Base-by-base conservation (phyloP, 2,888 invertebrate species). In the Napeogenes sylphis region DNA sequence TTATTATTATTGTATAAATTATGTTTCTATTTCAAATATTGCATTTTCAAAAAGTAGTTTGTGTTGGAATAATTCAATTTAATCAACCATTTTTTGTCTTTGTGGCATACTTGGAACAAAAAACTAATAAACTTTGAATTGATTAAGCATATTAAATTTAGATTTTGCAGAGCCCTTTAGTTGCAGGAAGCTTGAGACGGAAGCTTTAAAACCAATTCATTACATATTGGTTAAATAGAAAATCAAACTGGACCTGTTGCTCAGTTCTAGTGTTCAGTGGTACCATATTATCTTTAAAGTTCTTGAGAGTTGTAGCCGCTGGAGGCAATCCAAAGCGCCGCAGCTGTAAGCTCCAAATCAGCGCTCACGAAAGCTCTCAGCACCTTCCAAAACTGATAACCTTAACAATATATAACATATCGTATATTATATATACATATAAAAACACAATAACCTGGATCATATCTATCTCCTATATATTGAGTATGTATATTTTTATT, bases 111-210 rank as follows among this genome's bases (percentile, higher is more conserved):
- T 58, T 68, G 70, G 33, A 77, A 82, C 8, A 77, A 73, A 21
- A 21, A 21, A 1, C 21, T 21, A 21, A 21, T 21, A 21, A 21
- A 1, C 21, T 21, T 68, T 89, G 89, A 73, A 62, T 65, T 0
- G 82, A 75, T 51, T 81, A 75, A 46, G 89, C 21, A 21, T 21
- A 21, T 21, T 21, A 21, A 21, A 21, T 21, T 21, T 21, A 21
- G 21, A 21, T 21, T 21, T 21, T 21, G 89, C 62, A 81, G 85
- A 67, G 64, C 35, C 21, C 87, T 83, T 79, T 69, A 76, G 66
- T 83, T 87, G 72, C 87, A 88, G 67, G 75, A 75, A 38, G 80
- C 81, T 47, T 90, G 89, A 89, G 76, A 83, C 59, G 54, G 62
- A 0, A 75, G 84, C 65, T 72, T 81, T 0, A 56, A 69, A 58